Evolutionary conservation across 2,113 vertebrate genomes (phyloP).

Genomic region (Myotis davidii): DNA sequence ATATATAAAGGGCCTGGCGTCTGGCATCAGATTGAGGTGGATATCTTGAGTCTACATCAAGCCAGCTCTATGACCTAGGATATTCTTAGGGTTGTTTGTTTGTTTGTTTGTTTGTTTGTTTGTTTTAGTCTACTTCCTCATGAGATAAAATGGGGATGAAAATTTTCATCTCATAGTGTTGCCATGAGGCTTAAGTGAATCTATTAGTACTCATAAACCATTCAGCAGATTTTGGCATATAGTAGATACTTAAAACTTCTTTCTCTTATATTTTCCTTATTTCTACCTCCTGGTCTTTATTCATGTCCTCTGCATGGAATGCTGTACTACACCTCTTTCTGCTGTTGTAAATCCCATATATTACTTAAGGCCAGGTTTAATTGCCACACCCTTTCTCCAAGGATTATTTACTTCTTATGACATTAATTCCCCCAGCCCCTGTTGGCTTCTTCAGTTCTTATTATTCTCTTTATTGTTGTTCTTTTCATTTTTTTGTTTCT

Average conservation of each 20-base stretch:
- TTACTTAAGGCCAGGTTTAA: neutral
- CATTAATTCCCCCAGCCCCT: neutral
- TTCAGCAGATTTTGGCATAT: neutral
- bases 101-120: neutral
- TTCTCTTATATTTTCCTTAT: neutral
- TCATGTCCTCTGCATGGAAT: neutral
- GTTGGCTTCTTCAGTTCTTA: neutral
- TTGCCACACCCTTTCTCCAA: neutral
- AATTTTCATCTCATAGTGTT: neutral
- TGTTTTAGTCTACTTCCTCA: neutral
- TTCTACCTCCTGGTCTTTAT: neutral
- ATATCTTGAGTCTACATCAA: neutral
- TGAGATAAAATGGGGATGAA: neutral
- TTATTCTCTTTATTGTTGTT: neutral
- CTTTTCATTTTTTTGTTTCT: neutral
- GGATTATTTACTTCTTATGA: neutral
- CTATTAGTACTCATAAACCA: too few relatives aligned
- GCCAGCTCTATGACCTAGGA: neutral
- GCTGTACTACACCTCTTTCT: neutral
- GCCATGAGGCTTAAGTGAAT: neutral
- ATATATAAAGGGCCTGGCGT: neutral
- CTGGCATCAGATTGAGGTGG: neutral
- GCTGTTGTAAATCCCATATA: neutral
- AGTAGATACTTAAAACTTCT: neutral
- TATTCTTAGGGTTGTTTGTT: neutral